Conservation (phyloP, 2,113 vertebrate species). For the Pterocles gutturalis region DNA sequence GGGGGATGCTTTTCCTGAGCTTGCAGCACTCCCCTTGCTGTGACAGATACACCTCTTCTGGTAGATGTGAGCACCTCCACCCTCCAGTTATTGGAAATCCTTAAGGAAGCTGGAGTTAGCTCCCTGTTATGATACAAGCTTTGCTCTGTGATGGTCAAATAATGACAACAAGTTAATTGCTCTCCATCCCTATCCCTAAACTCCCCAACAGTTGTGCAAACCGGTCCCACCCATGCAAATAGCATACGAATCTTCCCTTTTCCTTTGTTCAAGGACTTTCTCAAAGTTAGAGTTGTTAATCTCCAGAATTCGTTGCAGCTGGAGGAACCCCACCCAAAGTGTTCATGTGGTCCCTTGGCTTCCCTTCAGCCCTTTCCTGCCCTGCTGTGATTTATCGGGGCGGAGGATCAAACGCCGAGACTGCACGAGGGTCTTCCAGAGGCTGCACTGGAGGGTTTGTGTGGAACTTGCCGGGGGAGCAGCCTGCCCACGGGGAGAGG, state of each 20-base stretch:
- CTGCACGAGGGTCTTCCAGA: not conserved
- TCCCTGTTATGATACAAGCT: not conserved
- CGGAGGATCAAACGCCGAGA: fast-evolving
- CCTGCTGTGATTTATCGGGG: not conserved
- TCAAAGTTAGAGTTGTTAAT: not conserved
- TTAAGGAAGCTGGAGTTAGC: not conserved
- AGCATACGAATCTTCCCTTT: not conserved
- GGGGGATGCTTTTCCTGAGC: not conserved
- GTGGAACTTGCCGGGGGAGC: not conserved
- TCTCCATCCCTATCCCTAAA: not conserved
- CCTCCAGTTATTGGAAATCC: not conserved
- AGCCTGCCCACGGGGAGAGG: not conserved
- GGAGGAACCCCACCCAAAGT: not conserved
- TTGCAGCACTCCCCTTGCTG: fast-evolving
- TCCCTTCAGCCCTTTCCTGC: not conserved
- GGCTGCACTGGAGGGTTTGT: not conserved
- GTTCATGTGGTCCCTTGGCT: fast-evolving
- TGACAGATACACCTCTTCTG: not conserved
- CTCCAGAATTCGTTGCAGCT: not conserved
- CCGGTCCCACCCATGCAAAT: not conserved
- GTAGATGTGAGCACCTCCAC: not conserved
- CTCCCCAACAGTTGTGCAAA: not conserved
- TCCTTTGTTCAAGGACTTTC: not conserved
- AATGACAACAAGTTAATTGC: not conserved
- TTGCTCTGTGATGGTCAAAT: not conserved